phyloP scores from a whole-genome alignment of 2,888 invertebrate species.

The Eupithecia insigniata region DNA sequence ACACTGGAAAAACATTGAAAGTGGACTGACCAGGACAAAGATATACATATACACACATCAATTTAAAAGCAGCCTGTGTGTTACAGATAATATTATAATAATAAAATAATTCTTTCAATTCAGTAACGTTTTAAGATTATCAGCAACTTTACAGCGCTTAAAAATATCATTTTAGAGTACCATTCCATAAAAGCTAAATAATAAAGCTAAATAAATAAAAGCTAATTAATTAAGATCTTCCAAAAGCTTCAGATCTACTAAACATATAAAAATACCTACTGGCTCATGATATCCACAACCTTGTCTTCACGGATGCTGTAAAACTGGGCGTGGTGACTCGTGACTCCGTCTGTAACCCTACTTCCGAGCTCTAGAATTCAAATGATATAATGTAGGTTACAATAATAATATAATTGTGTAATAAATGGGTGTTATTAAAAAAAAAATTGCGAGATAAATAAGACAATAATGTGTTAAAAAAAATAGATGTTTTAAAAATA shows the following conservation, averaged over 20 bases:
- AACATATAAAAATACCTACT: constrained; percentile 27
- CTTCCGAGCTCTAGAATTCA: constrained; percentile 73
- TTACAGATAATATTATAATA: no score
- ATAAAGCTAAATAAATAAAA: no score
- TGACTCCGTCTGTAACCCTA: constrained; percentile 74
- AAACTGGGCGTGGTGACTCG: constrained; percentile 76
- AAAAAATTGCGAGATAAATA: constrained; percentile 3
- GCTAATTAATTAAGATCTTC: neutral
- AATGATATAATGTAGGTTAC: constrained; percentile 31
- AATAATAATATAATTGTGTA: constrained; percentile 29
- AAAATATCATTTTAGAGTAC: neutral
- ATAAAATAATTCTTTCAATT: no score
- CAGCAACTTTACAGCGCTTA: neutral
- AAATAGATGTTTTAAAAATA: neutral
- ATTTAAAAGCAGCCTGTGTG: no score
- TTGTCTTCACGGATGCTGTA: constrained; percentile 70
- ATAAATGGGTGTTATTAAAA: constrained; percentile 29
- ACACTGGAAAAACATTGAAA: no score
- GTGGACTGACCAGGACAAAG: no score
- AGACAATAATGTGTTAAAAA: neutral
- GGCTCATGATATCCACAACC: constrained; percentile 68
- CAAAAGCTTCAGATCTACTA: neutral
- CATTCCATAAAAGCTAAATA: neutral
- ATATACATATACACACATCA: no score
- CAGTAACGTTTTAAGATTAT: no score